A percentile compares a stretch with the other conserved stretches of the same genome.
Conservation (phyloP, 2,888 invertebrate species). For the Melitaea athalia region DNA sequence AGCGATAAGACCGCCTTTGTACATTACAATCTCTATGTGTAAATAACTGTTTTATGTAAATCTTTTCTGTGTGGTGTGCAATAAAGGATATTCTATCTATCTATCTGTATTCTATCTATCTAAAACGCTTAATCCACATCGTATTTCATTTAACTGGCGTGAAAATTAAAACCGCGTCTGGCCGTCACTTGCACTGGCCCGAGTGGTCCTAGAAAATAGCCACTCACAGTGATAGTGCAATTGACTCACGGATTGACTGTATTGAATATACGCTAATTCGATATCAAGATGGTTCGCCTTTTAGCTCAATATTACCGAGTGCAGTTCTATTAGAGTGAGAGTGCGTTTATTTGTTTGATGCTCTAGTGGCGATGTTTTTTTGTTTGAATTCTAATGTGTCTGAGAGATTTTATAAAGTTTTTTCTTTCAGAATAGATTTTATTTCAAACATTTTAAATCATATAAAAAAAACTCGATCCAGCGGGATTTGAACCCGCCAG, state of each 20-base stretch:
- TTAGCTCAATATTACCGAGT: constrained; percentile 31
- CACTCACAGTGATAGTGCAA: constrained; percentile 39
- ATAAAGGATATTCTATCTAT: no score
- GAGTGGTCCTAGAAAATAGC: constrained; percentile 30
- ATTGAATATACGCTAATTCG: constrained; percentile 34
- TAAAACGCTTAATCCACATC: background rate
- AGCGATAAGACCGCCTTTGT: no score
- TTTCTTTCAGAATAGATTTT: no score
- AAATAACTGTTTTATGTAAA: no score
- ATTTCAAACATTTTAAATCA: no score
- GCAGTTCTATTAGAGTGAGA: constrained; percentile 31
- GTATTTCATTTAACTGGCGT: background rate
- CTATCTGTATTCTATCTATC: no score
- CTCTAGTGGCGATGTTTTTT: background rate
- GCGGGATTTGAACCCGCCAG: no score
- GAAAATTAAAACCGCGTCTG: constrained; percentile 19
- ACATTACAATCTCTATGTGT: no score
- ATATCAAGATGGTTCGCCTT: constrained; percentile 35
- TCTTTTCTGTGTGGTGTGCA: no score
- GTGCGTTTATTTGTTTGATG: constrained; percentile 26
- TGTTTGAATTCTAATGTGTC: background rate
- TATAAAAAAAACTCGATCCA: no score
- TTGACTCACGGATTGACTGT: constrained; percentile 26
- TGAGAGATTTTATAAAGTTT: background rate
- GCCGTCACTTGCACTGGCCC: constrained; percentile 20